A percentile compares a stretch with the other conserved stretches of the same genome.
These are phyloP conservation scores for Ormia ochracea DNA, from an alignment of 2,888 invertebrate species.

Conservation along the genomic window DNA sequence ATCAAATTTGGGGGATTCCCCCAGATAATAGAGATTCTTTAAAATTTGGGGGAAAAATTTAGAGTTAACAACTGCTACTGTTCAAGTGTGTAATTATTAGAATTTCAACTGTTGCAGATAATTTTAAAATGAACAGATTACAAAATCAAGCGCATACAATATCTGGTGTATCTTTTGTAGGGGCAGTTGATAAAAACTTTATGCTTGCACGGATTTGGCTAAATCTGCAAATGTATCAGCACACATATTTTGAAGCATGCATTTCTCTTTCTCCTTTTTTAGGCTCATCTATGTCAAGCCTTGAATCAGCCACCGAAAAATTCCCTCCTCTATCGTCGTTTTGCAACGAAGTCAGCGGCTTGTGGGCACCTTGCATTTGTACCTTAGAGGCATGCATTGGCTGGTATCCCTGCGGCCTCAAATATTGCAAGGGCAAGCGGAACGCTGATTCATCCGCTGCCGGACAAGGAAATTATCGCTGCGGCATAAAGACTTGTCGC, in stretches of 20 bases:
- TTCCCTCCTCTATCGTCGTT: conserved; percentile 80
- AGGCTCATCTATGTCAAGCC: conserved; percentile 86
- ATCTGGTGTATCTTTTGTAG: no score
- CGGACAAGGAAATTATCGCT: conserved; percentile 85
- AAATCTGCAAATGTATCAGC: no score
- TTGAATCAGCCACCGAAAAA: conserved; percentile 83
- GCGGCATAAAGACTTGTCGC: conserved; percentile 96
- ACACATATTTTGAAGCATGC: neutral
- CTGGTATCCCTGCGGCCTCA: conserved; percentile 97
- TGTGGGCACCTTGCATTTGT: conserved; percentile 88
- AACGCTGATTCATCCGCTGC: conserved; percentile 74
- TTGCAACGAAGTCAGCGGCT: conserved; percentile 83
- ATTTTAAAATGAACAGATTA: no score
- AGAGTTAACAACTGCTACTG: no score
- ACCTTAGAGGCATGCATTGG: conserved; percentile 92
- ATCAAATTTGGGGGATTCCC: no score
- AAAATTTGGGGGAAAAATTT: no score
- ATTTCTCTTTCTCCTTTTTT: neutral
- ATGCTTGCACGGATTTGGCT: no score
- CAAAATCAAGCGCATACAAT: no score
- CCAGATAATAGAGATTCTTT: no score
- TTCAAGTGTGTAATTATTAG: no score
- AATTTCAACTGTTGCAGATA: no score
- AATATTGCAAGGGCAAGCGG: conserved; percentile 92
- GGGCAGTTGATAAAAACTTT: no score